Conservation (phyloP, 2,113 vertebrate genomes). For the Pycnonotus jocosus region DNA sequence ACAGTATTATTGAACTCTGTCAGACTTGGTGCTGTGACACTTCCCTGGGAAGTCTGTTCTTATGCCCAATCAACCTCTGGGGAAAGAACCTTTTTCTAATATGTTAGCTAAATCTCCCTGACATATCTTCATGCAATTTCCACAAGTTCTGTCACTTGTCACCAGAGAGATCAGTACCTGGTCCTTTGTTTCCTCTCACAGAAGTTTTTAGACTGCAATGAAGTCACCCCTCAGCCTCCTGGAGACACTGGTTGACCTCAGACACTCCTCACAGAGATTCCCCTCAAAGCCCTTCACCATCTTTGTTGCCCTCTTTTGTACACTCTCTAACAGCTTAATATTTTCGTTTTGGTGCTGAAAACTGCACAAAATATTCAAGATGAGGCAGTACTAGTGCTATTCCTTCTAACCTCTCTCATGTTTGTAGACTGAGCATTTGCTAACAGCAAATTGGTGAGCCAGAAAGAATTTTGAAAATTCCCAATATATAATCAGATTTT, state of each 20-base stretch:
- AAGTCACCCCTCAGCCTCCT: not conserved
- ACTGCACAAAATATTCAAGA: not conserved
- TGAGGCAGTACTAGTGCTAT: not conserved
- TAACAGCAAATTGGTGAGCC: not conserved
- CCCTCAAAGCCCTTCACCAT: not conserved
- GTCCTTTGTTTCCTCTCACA: not conserved
- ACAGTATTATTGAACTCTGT: not conserved
- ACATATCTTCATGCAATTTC: not conserved
- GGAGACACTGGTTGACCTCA: not conserved
- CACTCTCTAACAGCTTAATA: not conserved
- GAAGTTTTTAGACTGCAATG: not conserved
- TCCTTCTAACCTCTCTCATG: not conserved
- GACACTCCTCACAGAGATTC: rapidly evolving
- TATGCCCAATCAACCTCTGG: not conserved
- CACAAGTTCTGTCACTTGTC: not conserved
- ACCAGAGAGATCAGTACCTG: not conserved
- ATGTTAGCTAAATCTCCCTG: not conserved
- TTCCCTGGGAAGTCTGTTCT: not conserved
- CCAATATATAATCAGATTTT: not conserved
- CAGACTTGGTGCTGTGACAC: not conserved
- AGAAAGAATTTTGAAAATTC: not conserved
- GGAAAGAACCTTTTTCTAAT: not conserved
- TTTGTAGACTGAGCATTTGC: not conserved
- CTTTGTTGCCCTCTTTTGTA: not conserved
- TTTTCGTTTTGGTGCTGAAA: not conserved